Evolutionary conservation across 2,113 vertebrate genomes (phyloP).

Genomic region (Dromiciops gliroides): DNA sequence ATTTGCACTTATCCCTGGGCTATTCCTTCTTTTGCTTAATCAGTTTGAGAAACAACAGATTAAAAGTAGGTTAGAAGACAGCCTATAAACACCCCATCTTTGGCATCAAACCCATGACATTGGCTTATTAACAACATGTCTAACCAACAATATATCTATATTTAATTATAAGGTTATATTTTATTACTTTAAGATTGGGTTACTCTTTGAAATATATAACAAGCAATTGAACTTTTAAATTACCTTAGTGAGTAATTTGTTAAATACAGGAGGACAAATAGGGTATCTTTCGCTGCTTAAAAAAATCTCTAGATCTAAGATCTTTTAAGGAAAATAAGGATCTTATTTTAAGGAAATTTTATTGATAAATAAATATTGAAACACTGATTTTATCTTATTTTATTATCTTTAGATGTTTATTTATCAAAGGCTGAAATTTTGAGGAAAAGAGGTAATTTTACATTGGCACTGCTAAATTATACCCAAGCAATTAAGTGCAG

Average conservation of each 20-base stretch:
- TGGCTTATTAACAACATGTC: not conserved
- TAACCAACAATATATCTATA: not conserved
- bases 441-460: conserved; percentile 77
- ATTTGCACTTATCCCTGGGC: not conserved
- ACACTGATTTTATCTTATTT: conserved; percentile 26
- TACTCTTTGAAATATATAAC: not conserved
- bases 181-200: not conserved
- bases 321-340: conserved; percentile 32
- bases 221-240: conserved; percentile 18
- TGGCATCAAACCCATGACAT: not conserved
- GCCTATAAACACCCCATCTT: not conserved
- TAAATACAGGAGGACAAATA: conserved; percentile 5
- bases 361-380: conserved; percentile 1
- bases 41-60: not conserved
- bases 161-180: not conserved
- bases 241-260: not conserved
- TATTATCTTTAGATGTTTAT: conserved; percentile 82
- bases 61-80: not conserved
- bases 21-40: not conserved
- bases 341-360: not conserved
- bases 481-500: conserved; percentile 83
- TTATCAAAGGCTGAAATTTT: conserved; percentile 88
- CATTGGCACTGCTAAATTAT: conserved; percentile 83
- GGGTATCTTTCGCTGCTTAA: not conserved
- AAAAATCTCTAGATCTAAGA: not conserved